Conservation (phyloP, 2,797 vertebrate species). For the Microcaecilia unicolor region DNA sequence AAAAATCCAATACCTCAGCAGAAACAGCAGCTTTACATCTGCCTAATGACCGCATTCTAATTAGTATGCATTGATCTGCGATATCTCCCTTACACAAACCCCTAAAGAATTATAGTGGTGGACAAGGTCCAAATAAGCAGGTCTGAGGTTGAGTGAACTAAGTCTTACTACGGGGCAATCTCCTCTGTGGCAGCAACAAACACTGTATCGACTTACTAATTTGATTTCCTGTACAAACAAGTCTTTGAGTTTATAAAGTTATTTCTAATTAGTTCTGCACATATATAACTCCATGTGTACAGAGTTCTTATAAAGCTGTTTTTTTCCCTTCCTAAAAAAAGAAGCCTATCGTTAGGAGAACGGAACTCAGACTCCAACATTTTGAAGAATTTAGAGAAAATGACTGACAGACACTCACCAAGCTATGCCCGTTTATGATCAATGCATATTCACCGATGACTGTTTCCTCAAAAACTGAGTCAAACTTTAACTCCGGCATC, state of each 20-base stretch:
- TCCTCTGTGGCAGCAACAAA: background rate
- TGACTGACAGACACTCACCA: constrained; percentile 46
- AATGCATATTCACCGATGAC: constrained; percentile 62
- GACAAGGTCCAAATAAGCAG: constrained; percentile 8
- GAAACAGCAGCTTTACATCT: constrained; percentile 15
- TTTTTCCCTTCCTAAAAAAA: background rate
- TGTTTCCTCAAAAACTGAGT: constrained; percentile 53
- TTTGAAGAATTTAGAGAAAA: too few relatives aligned
- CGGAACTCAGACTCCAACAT: too few relatives aligned
- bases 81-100: constrained; percentile 22
- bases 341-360: background rate
- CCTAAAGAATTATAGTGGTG: constrained; percentile 13
- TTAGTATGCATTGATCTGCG: constrained; percentile 29
- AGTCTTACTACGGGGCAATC: background rate
- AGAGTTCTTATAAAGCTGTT: background rate
- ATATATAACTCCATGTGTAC: background rate
- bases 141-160: background rate
- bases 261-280: background rate
- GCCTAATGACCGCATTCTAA: constrained; percentile 31
- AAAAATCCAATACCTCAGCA: constrained; percentile 24
- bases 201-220: background rate
- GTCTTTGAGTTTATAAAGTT: too few relatives aligned
- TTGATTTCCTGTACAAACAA: background rate
- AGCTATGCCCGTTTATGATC: constrained; percentile 65
- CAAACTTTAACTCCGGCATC: constrained; percentile 27